Evolutionary conservation across 2,888 invertebrate species (phyloP), one percentile per base, ranked within the genome.

Genomic region (Caenorhabditis imperialis): DNA sequence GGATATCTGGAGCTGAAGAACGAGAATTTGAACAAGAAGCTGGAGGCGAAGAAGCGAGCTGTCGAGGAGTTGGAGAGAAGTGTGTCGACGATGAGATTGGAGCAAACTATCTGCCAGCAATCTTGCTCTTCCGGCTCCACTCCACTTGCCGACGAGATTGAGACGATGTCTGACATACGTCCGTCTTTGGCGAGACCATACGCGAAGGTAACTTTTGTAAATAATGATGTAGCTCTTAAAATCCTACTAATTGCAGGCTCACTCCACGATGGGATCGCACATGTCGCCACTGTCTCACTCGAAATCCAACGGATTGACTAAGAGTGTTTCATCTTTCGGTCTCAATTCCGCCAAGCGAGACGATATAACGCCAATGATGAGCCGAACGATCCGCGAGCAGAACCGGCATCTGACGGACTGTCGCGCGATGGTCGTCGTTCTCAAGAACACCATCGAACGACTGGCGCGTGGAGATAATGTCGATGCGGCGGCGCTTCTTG

Each of bases 111-210:
- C 38, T 80, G 71, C 50, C 77, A 81, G 48, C 80, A 80, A 42
- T 82, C 82, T n/a, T 78, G 78, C 42, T 79, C 79, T 16, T 81
- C 80, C 23, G 82, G 82, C n/a, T 79, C 79, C 12, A 80, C 82
- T 4, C 82, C 82, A 37, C 61, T 79, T 1, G 80, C 80, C 1
- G 77, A 74, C n/a, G 82, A 82, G 22, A 73, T 67, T 22, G 79
- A 78, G 42, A 65, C 70, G n/a, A 69, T 67, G 75, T 73, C 71
- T 27, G 77, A 75, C 18, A 58, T 74, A 22, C 51, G 72, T 5
- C 69, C 61, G 0, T 65, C 76, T 1, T 16, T 71, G 12, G 63
- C 63, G 12, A 60, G 71, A 33, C 77, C 77, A 2, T 79, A 79
- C 33, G 73, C 79, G 2, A 79, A 79, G 50, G 57, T 57, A 45